Conservation (phyloP, 2,113 vertebrate genomes). For the Dryoscopus gambensis region DNA sequence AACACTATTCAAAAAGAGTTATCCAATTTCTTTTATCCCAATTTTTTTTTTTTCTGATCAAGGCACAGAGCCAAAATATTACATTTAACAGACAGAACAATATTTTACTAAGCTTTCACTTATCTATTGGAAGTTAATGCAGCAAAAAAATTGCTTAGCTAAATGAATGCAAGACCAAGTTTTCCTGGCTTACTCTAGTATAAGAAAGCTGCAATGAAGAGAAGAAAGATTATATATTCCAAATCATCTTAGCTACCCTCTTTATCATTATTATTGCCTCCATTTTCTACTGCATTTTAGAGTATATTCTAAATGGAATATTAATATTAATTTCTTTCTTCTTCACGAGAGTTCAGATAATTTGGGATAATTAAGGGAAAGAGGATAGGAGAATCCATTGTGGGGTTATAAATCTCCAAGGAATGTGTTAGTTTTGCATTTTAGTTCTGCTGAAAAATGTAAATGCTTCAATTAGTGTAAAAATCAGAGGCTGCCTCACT, state of each 20-base stretch:
- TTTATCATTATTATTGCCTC: conserved; percentile 65
- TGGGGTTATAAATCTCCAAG: conserved; percentile 1
- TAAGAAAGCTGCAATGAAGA: background rate
- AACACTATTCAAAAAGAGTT: background rate
- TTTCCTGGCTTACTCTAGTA: background rate
- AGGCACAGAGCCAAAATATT: background rate
- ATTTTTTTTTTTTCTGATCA: background rate
- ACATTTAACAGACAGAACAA: background rate
- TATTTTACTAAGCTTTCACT: conserved; percentile 2
- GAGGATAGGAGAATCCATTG: background rate
- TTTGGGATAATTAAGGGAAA: conserved; percentile 35
- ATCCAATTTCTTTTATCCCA: background rate
- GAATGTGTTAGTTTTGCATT: conserved; percentile 36
- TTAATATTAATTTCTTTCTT: conserved; percentile 59
- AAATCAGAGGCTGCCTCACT: conserved; percentile 28
- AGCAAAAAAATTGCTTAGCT: background rate
- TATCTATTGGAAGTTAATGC: background rate
- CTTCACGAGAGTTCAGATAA: conserved; percentile 33
- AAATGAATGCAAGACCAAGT: background rate
- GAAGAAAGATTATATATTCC: conserved; percentile 46
- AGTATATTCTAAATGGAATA: conserved; percentile 60
- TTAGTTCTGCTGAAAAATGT: conserved; percentile 28
- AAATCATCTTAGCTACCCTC: conserved; percentile 42
- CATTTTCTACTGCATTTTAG: conserved; percentile 57
- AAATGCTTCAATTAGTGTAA: conserved; percentile 37